Evolutionary conservation across 92 coral and sea anemone species (phyloP), one percentile per base, ranked within the genome.

Genomic region (Isaurus tuberculatus): DNA sequence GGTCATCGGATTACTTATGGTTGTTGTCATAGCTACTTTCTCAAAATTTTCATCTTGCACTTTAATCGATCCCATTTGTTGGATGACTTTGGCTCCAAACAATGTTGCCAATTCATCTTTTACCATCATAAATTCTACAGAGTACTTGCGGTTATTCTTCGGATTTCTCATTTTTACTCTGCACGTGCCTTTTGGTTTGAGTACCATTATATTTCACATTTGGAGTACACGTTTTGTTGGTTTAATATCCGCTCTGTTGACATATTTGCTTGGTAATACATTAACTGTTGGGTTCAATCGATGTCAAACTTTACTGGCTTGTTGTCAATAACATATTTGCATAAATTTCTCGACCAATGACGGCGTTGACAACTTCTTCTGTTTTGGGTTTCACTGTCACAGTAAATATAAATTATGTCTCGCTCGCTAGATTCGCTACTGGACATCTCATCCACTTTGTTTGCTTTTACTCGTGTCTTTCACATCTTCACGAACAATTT

Each of bases 241-340:
- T 73, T 72, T n/a, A n/a, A n/a, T n/a, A n/a, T n/a, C n/a, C n/a
- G n/a, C n/a, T 61, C 27, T 49, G 65, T 49, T 51, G 32, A 85
- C 44, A 36, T 81, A 85, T 46, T 81, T 85, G 10, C 11, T 19
- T 43, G 92, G 92, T 19, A 88, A 43, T 1, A 91, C 88, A 73
- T 91, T 91, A 13, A 82, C 88, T 2, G 90, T 42, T 13, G 90
- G 23, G 90, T 84, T 19, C 88, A 88, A 26, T 91, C 94, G 4
- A 88, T 80, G 46, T 91, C 88, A 73, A 91, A 91, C 27, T 64
- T 66, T 65, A 13, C 81, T 65, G 17, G 72, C 81, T 58, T 70
- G 75, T 17, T 31, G 75, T 48, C 73, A 27, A 84, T 79, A 70
- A 43, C 83, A 84, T 84, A 46, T 84, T 49, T 27, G 88, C 86